phyloP scores from a whole-genome alignment of 2,888 invertebrate genomes.

The Labia minor region DNA sequence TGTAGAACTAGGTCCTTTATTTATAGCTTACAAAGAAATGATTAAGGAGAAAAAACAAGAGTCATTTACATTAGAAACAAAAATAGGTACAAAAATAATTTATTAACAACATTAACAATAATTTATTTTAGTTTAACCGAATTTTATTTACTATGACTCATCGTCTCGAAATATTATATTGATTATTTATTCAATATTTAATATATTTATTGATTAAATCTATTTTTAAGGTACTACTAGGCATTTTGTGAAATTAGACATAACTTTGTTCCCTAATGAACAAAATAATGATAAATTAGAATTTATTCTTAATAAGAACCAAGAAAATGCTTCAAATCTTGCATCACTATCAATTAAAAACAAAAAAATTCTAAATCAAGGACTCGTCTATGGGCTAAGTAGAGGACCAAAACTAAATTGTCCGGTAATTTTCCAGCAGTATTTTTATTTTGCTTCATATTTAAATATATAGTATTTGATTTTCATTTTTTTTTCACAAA shows the following conservation, averaged over 20 bases:
- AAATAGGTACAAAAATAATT: slow-evolving; percentile 43
- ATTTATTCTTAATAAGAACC: slow-evolving; percentile 50
- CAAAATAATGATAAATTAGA: slow-evolving; percentile 26
- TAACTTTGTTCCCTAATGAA: neutral
- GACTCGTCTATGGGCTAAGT: slow-evolving; percentile 54
- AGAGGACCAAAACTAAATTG: slow-evolving; percentile 80
- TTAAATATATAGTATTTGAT: no score
- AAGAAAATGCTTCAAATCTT: slow-evolving; percentile 58
- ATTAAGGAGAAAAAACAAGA: slow-evolving; percentile 40
- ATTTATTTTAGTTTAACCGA: neutral
- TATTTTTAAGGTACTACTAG: slow-evolving; percentile 35
- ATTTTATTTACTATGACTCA: no score
- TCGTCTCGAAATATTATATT: no score
- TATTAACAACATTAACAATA: no score
- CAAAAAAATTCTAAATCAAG: slow-evolving; percentile 59
- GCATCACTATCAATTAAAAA: slow-evolving; percentile 52
- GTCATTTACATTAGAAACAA: slow-evolving; percentile 47
- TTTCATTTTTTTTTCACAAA: no score
- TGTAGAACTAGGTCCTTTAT: slow-evolving; percentile 78
- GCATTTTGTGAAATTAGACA: slow-evolving; percentile 46
- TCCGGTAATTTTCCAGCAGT: slow-evolving; percentile 57
- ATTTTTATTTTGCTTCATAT: no score
- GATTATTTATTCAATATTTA: no score
- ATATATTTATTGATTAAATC: no score
- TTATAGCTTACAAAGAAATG: slow-evolving; percentile 83